Percentiles rank a stretch among this genome's conserved stretches.
phyloP scores from a whole-genome alignment of 2,888 invertebrate genomes.

The Drosophila recens region DNA sequence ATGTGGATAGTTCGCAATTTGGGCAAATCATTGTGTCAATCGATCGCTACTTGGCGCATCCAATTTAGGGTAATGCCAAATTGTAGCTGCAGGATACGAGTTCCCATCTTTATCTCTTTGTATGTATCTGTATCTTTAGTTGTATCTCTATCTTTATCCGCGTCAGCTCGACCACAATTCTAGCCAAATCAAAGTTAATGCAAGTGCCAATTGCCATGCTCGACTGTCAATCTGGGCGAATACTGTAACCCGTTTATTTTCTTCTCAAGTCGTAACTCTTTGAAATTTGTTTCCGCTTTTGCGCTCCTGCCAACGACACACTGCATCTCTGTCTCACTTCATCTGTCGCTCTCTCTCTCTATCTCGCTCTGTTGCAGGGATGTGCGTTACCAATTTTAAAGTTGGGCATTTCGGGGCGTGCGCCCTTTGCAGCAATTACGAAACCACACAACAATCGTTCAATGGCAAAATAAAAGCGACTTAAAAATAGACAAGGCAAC shows the following conservation, averaged over 20 bases:
- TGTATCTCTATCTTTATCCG: conserved; percentile 1
- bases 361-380: conserved; percentile 3
- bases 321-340: not conserved
- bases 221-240: conserved; percentile 67
- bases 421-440: conserved; percentile 76
- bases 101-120: conserved; percentile 42
- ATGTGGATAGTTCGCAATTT: conserved; percentile 49
- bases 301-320: conserved; percentile 48
- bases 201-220: conserved; percentile 78
- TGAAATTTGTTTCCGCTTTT: conserved; percentile 75
- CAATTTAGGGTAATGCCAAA: conserved; percentile 28
- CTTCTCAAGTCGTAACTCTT: conserved; percentile 65
- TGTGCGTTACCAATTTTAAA: conserved; percentile 78
- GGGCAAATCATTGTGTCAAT: conserved; percentile 64
- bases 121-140: conserved; percentile 4
- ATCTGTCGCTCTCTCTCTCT: not conserved
- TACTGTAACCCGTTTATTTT: conserved; percentile 53
- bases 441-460: conserved; percentile 80
- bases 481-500: conserved; percentile 78
- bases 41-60: conserved; percentile 58
- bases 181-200: conserved; percentile 74
- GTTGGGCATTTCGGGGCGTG: conserved; percentile 61
- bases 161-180: conserved; percentile 31
- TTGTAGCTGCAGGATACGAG: conserved; percentile 59
- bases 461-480: conserved; percentile 79